Base-by-base conservation (phyloP, 1,140 invertebrate species). In the Dendroctonus ponderosae region DNA sequence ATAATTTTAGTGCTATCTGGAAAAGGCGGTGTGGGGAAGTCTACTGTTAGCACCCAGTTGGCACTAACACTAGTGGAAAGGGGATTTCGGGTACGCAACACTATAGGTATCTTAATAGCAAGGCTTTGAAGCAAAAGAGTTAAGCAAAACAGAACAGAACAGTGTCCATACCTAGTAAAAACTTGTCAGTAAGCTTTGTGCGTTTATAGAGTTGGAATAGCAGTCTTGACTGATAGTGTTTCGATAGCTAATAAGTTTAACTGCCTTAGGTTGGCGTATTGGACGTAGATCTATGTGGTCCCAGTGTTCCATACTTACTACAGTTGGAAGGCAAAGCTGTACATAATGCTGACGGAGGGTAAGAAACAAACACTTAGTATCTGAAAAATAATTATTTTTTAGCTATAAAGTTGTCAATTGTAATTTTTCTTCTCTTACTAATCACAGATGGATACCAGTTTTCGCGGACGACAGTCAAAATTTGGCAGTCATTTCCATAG, bases 11-110 rank as follows among this genome's bases (percentile, higher is more conserved):
- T 99, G 11, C 81, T 99, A 8, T 98, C 96, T 7, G 97, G 97
- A 0, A 99, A 99, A 85, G 97, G 97, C 2, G 97, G 97, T 48
- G 97, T 99, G 38, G 97, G 97, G 9, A 99, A 98, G 81, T 96
- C 92, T 72, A 96, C 94, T 12, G 85, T 98, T n/a, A 93, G 94
- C 40, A 89, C 91, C 0, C 86, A 95, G 56, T 76, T 99, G 43
- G 92, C 96, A 0, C 80, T 96, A 65, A 87, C 89, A 14, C 80
- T 97, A 12, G 89, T 89, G 78, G 86, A 91, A 78, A 82, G 80
- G 60, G 92, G 91, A 48, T 91, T 87, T 78, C 95, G 93, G 83
- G 94, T 94, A 81, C 83, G 39, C 38, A 8, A 9, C 7, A 15
- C 50, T 51, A 8, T 51, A 51, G 9, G n/a, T n/a, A n/a, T n/a